Base-by-base conservation (phyloP, 2,113 vertebrate species). In the Anhinga anhinga region DNA sequence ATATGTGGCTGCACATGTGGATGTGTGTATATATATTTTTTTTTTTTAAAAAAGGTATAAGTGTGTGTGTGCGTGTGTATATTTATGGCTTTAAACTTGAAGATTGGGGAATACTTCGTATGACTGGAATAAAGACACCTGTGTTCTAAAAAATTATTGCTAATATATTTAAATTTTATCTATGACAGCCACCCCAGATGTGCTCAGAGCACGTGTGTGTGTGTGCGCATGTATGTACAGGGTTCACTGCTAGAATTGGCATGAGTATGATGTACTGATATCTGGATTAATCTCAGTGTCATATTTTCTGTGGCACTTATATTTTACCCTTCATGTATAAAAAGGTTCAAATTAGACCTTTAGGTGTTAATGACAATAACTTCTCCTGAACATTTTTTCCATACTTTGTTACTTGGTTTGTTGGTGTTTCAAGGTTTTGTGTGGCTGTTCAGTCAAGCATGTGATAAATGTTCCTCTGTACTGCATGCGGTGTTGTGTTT, bases 261-360 rank as follows among this genome's bases (percentile, higher is more conserved):
- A 55, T 47, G 62, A 90, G 42, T 74, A 67, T 9, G 4, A 14
- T 82, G 91, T 97, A 88, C 86, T 96, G 96, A 89, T 96, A 96
- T 96, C 97, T 96, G 96, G 92, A 96, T 98, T 96, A 97, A 96
- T 96, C 97, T 95, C 97, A 73, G 22, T 95, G 63, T 96, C 82
- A 62, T 90, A 82, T 97, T 97, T 97, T 96, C 38, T 34, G 74
- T 85, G 80, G 88, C 90, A 96, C 92, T 97, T 72, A 93, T 25
- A 59, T 82, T 92, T 70, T 82, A 95, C 72, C 97, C 29, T 95
- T 62, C 47, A 14, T 62, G 11, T 94, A 62, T 95, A 78, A 87
- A 94, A 40, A 93, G 70, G 16, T 95, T 97, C 30, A 93, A 82
- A 91, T 95, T 95, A 85, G n/a, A 50, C n/a, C 67, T 11, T 63